These are phyloP conservation scores for Tanaodytes sp. DNA, from an alignment of 2,888 invertebrate species.

Conservation along the genomic window DNA sequence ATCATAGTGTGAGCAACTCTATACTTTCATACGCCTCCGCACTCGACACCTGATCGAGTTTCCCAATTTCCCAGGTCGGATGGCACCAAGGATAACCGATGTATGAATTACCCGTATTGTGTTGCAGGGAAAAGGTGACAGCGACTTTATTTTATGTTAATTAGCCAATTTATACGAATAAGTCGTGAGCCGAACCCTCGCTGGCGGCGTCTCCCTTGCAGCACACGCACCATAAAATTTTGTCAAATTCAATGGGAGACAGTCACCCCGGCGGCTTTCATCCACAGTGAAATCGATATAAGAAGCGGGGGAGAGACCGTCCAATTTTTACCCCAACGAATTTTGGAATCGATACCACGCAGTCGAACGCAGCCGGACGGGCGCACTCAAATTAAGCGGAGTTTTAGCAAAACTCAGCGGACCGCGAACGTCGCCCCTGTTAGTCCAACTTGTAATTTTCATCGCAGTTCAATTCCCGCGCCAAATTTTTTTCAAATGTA, in stretches of 20 bases:
- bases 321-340: conserved; percentile 45
- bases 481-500: no score
- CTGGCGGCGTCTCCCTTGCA: conserved; percentile 7
- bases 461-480: no score
- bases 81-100: conserved; percentile 20
- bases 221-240: conserved; percentile 44
- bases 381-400: conserved; percentile 41
- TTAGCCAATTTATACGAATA: conserved; percentile 46
- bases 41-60: conserved; percentile 27
- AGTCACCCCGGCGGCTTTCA: conserved; percentile 25
- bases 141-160: conserved; percentile 43
- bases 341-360: conserved; percentile 44
- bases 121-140: conserved; percentile 27
- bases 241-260: conserved; percentile 35
- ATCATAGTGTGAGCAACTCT: conserved; percentile 7
- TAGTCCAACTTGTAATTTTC: conserved; percentile 29
- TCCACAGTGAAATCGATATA: conserved; percentile 45
- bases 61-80: conserved; percentile 31
- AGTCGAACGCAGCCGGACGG: conserved; percentile 34
- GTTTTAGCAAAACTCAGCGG: conserved; percentile 32
- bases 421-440: conserved; percentile 28
- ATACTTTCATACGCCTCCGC: conserved; percentile 34
- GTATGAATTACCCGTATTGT: conserved; percentile 22
- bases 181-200: conserved; percentile 14
- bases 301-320: conserved; percentile 31